Base-by-base conservation (phyloP, 2,797 vertebrate genomes). In the Sebastolobus altivelis region DNA sequence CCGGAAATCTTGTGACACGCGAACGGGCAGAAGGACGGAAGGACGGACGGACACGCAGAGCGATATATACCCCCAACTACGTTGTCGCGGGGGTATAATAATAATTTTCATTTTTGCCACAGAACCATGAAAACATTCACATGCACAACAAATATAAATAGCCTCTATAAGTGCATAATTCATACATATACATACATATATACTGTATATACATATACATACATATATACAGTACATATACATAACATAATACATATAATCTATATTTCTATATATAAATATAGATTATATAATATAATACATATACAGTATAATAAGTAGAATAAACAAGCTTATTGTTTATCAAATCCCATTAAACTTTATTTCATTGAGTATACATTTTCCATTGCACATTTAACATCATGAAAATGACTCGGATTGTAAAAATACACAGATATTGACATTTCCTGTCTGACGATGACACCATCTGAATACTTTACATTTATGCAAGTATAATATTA, bases 361-460 rank as follows among this genome's bases (percentile, higher is more conserved):
- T 90, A 93, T 93, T 93, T 89, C 0, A 74, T 58, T 33, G n/a
- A 84, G 58, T 77, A 87, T 69, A 86, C 40, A 79, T 67, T 10
- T 56, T 79, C 22, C 40, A 83, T 81, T 83, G 38, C 71, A 93
- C 92, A 85, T 72, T 83, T 75, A 87, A 91, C 85, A 92, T 86
- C 70, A 80, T 90, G 59, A 87, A 89, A 84, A 85, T 78, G 40
- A 81, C 72, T 77, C 60, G 56, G 35, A 87, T 77, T 80, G 80
- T 87, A 90, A 90, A 90, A 92, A 89, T 88, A 83, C 87, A 90
- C 83, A 90, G 56, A 79, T 73, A 83, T 82, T 49, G 38, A 89
- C 68, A 84, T 84, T 69, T 90, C 20, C 77, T 85, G 69, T 88
- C 75, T 84, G 80, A 88, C 87, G 78, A 49, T 82, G 85, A 87